Evolutionary conservation across 2,113 vertebrate species (phyloP).

Genomic region (Sinocyclocheilus anophthalmus): DNA sequence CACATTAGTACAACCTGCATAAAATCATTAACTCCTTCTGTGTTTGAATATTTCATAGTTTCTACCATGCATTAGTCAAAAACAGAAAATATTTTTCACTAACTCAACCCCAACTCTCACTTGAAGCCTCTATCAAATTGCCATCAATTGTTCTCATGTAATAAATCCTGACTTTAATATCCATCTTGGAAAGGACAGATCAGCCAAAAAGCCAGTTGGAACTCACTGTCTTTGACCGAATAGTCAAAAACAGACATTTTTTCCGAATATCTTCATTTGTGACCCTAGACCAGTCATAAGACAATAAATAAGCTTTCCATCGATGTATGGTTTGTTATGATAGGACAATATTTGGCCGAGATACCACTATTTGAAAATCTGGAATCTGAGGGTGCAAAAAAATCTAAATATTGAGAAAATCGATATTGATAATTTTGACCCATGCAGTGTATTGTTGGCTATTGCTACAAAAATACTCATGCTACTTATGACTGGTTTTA

Average conservation of each 20-base stretch:
- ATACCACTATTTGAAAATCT: too few relatives aligned
- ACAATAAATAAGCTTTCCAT: too few relatives aligned
- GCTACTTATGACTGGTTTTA: too few relatives aligned
- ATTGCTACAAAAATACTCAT: too few relatives aligned
- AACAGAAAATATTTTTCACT: not conserved
- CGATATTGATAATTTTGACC: too few relatives aligned
- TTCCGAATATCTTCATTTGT: not conserved
- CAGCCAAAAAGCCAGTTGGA: not conserved
- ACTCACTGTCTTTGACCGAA: not conserved
- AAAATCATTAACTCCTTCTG: not conserved
- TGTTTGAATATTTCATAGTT: not conserved
- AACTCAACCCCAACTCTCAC: not conserved
- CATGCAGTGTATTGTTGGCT: too few relatives aligned
- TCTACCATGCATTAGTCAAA: not conserved
- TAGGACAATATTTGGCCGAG: too few relatives aligned
- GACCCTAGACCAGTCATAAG: too few relatives aligned
- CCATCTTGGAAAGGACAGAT: not conserved
- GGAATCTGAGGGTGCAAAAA: too few relatives aligned
- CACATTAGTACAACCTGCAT: slow-evolving; percentile 1
- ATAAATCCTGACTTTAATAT: not conserved
- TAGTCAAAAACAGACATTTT: not conserved
- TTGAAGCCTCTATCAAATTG: not conserved
- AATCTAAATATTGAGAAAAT: too few relatives aligned
- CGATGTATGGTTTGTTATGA: too few relatives aligned
- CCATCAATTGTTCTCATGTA: not conserved